These are phyloP conservation scores for Graphium colonna DNA, from an alignment of 2,888 invertebrate genomes.

Conservation along the genomic window DNA sequence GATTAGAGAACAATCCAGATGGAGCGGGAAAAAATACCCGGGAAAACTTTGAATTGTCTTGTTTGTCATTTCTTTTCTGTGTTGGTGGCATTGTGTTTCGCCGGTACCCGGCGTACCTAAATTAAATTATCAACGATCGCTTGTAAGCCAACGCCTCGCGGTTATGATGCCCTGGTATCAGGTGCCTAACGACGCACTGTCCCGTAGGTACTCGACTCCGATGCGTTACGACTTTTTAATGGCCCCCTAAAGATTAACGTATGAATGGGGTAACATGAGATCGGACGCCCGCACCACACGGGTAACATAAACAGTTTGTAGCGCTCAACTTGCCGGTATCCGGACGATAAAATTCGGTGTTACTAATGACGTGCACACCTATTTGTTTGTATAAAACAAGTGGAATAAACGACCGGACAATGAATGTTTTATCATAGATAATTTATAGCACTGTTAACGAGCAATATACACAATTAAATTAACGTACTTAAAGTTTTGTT, in stretches of 20 bases:
- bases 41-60: neutral
- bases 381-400: slow-evolving; percentile 2
- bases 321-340: slow-evolving; percentile 46
- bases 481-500: neutral
- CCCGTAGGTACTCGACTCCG: slow-evolving; percentile 63
- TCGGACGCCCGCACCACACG: slow-evolving; percentile 50
- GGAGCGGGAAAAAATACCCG: neutral
- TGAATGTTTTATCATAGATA: too few species aligned
- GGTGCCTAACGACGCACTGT: slow-evolving; percentile 75
- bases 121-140: slow-evolving; percentile 44
- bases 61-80: neutral
- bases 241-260: slow-evolving; percentile 67
- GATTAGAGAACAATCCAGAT: neutral
- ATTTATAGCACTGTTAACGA: too few species aligned
- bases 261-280: slow-evolving; percentile 76
- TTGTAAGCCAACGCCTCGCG: slow-evolving; percentile 41
- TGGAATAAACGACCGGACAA: neutral
- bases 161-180: slow-evolving; percentile 71
- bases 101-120: slow-evolving; percentile 48
- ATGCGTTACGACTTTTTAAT: slow-evolving; percentile 72
- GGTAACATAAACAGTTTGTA: slow-evolving; percentile 70
- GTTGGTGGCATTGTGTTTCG: slow-evolving; percentile 26
- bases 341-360: slow-evolving; percentile 65
- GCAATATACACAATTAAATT: too few species aligned
- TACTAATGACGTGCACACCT: slow-evolving; percentile 44